Evolutionary conservation across 2,797 vertebrate species (phyloP).

Genomic region (Otolemur crassicaudatus): DNA sequence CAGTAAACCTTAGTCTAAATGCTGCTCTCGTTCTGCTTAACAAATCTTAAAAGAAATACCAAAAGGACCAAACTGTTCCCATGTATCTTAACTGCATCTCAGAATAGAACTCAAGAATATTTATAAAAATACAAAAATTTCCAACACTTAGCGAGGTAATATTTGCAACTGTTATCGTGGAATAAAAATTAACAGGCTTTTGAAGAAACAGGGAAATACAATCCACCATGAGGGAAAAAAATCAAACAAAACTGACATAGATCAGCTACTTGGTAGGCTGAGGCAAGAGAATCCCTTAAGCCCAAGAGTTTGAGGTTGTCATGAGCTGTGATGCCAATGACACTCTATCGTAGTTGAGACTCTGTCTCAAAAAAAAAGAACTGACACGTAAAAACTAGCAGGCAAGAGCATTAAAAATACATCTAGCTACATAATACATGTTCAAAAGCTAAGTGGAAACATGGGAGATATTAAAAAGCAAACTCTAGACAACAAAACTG

Average conservation of each 20-base stretch:
- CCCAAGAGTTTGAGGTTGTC: too few species aligned
- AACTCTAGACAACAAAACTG: not conserved
- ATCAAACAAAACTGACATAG: not conserved
- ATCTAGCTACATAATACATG: not conserved
- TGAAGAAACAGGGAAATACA: slow-evolving; percentile 32
- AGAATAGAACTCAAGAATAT: slow-evolving; percentile 15
- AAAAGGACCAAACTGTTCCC: not conserved
- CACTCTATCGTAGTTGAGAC: too few species aligned
- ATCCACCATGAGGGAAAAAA: not conserved
- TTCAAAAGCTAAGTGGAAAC: not conserved
- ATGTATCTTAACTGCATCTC: not conserved
- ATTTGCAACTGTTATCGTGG: not conserved
- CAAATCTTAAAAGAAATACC: not conserved
- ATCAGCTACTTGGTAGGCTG: too few species aligned
- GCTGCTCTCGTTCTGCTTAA: not conserved
- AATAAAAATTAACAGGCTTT: not conserved
- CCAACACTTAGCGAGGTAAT: not conserved
- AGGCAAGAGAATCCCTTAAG: too few species aligned
- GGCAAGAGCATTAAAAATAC: not conserved
- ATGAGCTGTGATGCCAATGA: too few species aligned
- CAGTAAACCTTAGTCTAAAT: not conserved
- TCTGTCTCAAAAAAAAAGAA: not conserved
- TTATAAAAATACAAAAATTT: not conserved
- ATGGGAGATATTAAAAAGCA: not conserved
- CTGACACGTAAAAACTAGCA: not conserved